Evolutionary conservation across 1,140 invertebrate genomes (phyloP), one percentile per base, ranked within the genome.

Genomic region (Drosophila rhopaloa): DNA sequence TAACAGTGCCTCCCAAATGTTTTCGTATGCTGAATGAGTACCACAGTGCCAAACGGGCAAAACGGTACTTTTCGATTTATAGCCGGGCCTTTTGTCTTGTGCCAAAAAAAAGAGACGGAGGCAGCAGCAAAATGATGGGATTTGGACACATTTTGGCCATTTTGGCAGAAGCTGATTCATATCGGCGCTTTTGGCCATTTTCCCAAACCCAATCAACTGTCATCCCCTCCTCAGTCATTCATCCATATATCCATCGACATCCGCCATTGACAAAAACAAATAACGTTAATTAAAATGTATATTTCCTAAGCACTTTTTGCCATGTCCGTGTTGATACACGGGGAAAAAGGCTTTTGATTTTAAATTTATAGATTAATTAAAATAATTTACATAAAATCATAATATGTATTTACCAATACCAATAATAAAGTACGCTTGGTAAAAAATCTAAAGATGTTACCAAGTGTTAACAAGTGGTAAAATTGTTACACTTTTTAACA

Each of bases 11-110:
- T 71, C 58, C 9, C 32, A 11, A n/a, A 62, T 19, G 44, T 51
- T 46, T 86, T 86, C 35, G 66, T 81, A 88, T 76, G 70, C 84
- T 56, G 63, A 58, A 37, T 38, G 76, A 53, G 79, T 86, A 67
- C 68, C 50, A 58, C 29, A 70, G 27, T 43, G 55, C 61, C 61
- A 66, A 76, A 76, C 47, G 47, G 73, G 72, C 68, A 63, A 84
- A 84, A 86, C 82, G 82, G 82, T 86, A 86, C 79, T 88, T 85
- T 88, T 63, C 83, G 86, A 88, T 82, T 88, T 86, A 88, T 86
- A 80, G 83, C 78, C 67, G 44, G 41, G 61, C 48, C 47, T 50
- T 78, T 81, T 70, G 57, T 81, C 65, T 81, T 65, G 66, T 50
- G 63, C 35, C 60, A 43, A 19, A 41, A 3, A 13, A 50, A 35